Evolutionary conservation across 2,888 invertebrate species (phyloP), one percentile per base, ranked within the genome.

Genomic region (Lasius fuliginosus): DNA sequence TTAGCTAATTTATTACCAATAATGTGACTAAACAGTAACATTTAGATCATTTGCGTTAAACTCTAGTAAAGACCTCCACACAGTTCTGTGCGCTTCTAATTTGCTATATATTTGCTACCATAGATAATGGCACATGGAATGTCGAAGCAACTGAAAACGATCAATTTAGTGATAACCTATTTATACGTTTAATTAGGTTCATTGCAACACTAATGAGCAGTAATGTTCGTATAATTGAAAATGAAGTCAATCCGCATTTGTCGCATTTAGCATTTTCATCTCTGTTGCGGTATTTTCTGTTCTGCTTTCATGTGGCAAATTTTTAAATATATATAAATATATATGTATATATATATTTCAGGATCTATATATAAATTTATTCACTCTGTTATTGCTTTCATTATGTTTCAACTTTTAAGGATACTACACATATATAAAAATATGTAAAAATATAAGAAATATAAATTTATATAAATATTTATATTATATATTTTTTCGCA

Each of bases 101-200:
- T 81, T 49, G 36, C 42, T 62, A 40, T 62, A 73, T 81, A 73
- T 81, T 81, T 81, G 12, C 53, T 8, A 1, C 60, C 27, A 12
- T 81, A 18, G 46, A 73, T 73, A 81, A 81, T 81, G 73, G 71
- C 73, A 73, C 27, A 81, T 36, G 49, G 46, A 15, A 60, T 60
- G 27, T 68, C 27, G 60, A 62, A 68, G 27, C 73, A 73, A 71
- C 27, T 71, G 73, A 81, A 81, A 81, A 46, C 60, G 73, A 36
- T 33, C 46, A 73, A 81, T 79, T 69, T 27, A 60, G 60, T 18
- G 60, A n/a, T n/a, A n/a, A 23, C 6, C 71, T 60, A 79, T 81
- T 81, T 81, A 62, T 73, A 73, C 79, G 73, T 71, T 81, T 73
- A 81, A 81, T 81, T 81, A 71, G 8, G 60, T 73, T 46, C 36